phyloP scores from a whole-genome alignment of 2,888 invertebrate species.

The Pinctada fucata region DNA sequence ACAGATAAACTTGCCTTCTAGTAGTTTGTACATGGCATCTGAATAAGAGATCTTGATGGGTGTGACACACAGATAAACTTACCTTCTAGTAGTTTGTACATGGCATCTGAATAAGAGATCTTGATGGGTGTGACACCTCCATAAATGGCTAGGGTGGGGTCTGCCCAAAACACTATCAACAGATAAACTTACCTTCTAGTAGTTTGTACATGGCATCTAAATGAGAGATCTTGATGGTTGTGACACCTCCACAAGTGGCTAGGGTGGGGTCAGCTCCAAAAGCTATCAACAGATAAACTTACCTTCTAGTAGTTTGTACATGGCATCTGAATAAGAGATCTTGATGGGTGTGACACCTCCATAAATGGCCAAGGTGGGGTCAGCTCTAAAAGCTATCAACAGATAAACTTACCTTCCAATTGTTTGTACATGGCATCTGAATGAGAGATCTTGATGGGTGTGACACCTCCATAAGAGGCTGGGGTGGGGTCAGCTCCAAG shows the following conservation, averaged over 20 bases:
- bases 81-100: slow-evolving; percentile 75
- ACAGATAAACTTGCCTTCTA: slow-evolving; percentile 78
- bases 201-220: slow-evolving; percentile 75
- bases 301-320: slow-evolving; percentile 86
- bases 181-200: slow-evolving; percentile 77
- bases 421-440: slow-evolving; percentile 75
- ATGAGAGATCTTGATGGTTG: slow-evolving; percentile 82
- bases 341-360: slow-evolving; percentile 87
- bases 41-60: slow-evolving; percentile 81
- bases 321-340: slow-evolving; percentile 73
- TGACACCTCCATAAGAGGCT: slow-evolving; percentile 81
- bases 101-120: slow-evolving; percentile 73
- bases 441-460: slow-evolving; percentile 82
- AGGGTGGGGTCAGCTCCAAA: slow-evolving; percentile 91
- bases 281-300: slow-evolving; percentile 89
- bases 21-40: slow-evolving; percentile 71
- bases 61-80: slow-evolving; percentile 82
- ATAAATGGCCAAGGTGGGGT: slow-evolving; percentile 81
- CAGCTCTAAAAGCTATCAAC: slow-evolving; percentile 92
- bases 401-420: slow-evolving; percentile 77
- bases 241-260: slow-evolving; percentile 81
- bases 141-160: slow-evolving; percentile 81
- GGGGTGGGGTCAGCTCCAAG: slow-evolving; percentile 91
- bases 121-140: slow-evolving; percentile 87
- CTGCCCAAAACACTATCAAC: slow-evolving; percentile 92